These are phyloP conservation scores for Chaenodraco wilsoni DNA, from an alignment of 2,797 vertebrate species.

Conservation along the genomic window DNA sequence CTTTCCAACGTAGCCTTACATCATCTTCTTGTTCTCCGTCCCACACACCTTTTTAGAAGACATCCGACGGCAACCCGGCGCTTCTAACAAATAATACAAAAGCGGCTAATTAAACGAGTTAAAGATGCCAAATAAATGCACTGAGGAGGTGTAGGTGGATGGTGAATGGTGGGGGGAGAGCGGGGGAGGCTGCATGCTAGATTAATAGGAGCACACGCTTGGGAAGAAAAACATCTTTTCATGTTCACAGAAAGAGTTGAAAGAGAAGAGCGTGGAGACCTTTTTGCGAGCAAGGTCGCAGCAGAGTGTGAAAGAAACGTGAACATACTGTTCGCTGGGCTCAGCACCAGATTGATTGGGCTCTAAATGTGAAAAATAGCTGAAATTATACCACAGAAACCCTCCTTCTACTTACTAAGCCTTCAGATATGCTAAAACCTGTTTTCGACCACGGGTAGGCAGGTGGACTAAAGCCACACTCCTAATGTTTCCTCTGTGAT, in stretches of 20 bases:
- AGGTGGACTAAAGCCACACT: slow-evolving; percentile 29
- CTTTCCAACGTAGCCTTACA: slow-evolving; percentile 27
- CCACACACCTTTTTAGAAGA: slow-evolving; percentile 61
- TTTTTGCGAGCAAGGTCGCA: slow-evolving; percentile 51
- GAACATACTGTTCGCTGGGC: slow-evolving; percentile 22
- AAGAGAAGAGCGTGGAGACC: slow-evolving; percentile 57
- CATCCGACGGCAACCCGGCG: slow-evolving; percentile 40
- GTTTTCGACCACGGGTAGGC: slow-evolving; percentile 2
- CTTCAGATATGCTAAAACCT: slow-evolving; percentile 42
- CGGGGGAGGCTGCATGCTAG: slow-evolving; percentile 32
- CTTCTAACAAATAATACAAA: slow-evolving; percentile 59
- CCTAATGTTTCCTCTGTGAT: slow-evolving; percentile 40
- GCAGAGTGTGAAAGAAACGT: slow-evolving; percentile 53
- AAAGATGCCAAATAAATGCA: slow-evolving; percentile 47
- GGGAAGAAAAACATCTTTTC: slow-evolving; percentile 55
- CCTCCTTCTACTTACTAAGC: slow-evolving; percentile 39
- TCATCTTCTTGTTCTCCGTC: not conserved
- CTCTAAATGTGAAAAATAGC: slow-evolving; percentile 47
- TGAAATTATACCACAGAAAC: slow-evolving; percentile 49
- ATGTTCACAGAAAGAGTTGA: slow-evolving; percentile 32
- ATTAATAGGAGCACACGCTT: slow-evolving; percentile 19
- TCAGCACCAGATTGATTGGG: slow-evolving; percentile 42
- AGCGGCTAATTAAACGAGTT: slow-evolving; percentile 70
- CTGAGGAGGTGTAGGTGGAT: slow-evolving; percentile 29
- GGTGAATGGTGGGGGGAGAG: slow-evolving; percentile 11